phyloP scores from a whole-genome alignment of 2,113 vertebrate species.

The Bambusicola thoracicus region DNA sequence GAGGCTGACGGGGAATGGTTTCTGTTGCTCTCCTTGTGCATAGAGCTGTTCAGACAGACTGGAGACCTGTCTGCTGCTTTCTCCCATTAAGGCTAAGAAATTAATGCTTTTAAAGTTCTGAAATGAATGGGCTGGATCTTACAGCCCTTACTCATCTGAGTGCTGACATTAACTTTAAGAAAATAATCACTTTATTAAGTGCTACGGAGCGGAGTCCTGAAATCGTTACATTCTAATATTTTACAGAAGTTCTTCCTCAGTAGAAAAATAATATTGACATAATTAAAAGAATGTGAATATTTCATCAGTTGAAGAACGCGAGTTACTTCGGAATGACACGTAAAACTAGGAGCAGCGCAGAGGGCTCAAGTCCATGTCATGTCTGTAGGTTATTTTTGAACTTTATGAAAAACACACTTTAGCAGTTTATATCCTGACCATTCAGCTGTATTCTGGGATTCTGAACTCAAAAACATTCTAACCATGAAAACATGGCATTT shows the following conservation, averaged over 20 bases:
- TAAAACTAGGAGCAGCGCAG: conserved; percentile 67
- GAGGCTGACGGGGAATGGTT: conserved; percentile 30
- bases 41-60: conserved; percentile 52
- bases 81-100: conserved; percentile 46
- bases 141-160: conserved; percentile 23
- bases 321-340: conserved; percentile 47
- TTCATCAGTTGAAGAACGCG: conserved; percentile 65
- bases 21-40: conserved; percentile 22
- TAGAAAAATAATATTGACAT: conserved; percentile 41
- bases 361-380: conserved; percentile 31
- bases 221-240: conserved; percentile 49
- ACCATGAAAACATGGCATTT: conserved; percentile 71
- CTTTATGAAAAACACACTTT: conserved; percentile 77
- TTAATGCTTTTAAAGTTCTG: conserved; percentile 53
- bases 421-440: conserved; percentile 61
- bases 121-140: conserved; percentile 57
- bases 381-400: conserved; percentile 76
- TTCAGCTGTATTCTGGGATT: conserved; percentile 67
- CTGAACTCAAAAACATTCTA: conserved; percentile 74
- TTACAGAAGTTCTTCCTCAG: conserved; percentile 17
- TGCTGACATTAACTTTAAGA: conserved; percentile 48
- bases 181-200: conserved; percentile 62
- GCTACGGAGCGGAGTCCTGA: conserved; percentile 7
- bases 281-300: conserved; percentile 62
- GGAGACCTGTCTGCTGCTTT: conserved; percentile 40